Percentiles rank a stretch among this genome's conserved stretches.
These are phyloP conservation scores for Empidonax traillii DNA, from an alignment of 2,113 vertebrate species.

Conservation along the genomic window DNA sequence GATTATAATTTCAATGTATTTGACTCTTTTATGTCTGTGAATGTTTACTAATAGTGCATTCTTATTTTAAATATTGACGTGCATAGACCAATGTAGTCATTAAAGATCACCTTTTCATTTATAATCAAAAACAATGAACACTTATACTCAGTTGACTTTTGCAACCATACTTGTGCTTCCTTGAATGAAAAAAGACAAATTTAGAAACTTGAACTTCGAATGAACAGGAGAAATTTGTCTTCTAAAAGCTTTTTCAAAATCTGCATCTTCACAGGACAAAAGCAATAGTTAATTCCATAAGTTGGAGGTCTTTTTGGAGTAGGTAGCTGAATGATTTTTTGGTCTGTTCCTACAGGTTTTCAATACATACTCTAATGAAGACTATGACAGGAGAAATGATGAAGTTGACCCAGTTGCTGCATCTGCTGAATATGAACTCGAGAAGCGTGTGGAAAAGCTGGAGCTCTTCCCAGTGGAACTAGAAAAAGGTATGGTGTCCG, in stretches of 20 bases:
- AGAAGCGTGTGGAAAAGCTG: constrained; percentile 97
- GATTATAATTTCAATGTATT: background rate
- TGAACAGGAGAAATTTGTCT: background rate
- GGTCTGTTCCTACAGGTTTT: constrained; percentile 84
- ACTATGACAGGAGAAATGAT: constrained; percentile 95
- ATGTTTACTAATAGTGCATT: background rate
- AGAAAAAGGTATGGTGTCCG: constrained; percentile 86
- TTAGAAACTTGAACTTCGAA: background rate
- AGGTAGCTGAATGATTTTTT: background rate
- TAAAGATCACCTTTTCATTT: background rate
- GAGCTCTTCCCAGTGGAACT: constrained; percentile 96
- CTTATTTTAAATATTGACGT: background rate
- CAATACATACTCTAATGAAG: constrained; percentile 96
- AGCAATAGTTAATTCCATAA: background rate
- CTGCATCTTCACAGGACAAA: background rate
- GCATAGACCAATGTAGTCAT: background rate
- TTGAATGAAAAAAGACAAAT: background rate
- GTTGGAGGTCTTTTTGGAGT: background rate
- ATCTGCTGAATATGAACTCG: constrained; percentile 96
- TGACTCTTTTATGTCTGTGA: background rate
- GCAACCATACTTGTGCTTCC: background rate
- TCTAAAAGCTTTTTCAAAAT: background rate
- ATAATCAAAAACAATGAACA: background rate
- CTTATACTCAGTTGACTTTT: background rate
- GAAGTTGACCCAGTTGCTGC: constrained; percentile 97